phyloP scores from a whole-genome alignment of 2,113 vertebrate genomes.

The Callocephalon fimbriatum region DNA sequence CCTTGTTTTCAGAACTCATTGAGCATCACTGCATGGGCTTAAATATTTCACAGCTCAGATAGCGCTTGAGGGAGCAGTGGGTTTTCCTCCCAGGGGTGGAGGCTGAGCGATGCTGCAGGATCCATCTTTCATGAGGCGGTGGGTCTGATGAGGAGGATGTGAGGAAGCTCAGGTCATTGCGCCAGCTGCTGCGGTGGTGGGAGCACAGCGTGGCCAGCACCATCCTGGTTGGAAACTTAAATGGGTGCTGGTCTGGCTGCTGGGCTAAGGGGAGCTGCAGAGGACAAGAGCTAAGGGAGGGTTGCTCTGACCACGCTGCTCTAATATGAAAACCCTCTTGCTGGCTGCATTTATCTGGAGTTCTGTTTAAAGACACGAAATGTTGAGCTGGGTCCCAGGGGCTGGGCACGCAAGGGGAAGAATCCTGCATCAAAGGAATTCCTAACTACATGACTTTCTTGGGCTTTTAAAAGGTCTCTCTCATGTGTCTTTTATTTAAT shows the following conservation, averaged over 20 bases:
- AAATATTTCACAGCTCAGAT: neutral
- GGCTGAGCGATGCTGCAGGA: neutral
- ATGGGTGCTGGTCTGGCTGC: neutral
- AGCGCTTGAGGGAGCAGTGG: neutral
- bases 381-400: neutral
- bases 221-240: neutral
- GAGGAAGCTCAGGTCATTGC: neutral
- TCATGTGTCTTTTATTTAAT: neutral
- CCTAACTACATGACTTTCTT: neutral
- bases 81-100: neutral
- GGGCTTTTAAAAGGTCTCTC: neutral
- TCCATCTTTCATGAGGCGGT: neutral
- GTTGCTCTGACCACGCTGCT: neutral
- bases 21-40: neutral
- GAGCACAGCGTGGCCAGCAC: neutral
- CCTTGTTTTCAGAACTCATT: neutral
- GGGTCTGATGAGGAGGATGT: neutral
- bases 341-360: neutral
- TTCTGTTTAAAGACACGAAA: neutral
- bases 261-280: rapidly evolving
- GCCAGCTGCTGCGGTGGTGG: neutral
- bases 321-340: neutral
- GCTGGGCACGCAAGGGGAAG: neutral
- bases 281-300: neutral
- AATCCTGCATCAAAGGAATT: neutral